Evolutionary conservation across 53 echinoderm and acorn worm species (phyloP), one percentile per base, ranked within the genome.

Genomic region (Antedon mediterranea): DNA sequence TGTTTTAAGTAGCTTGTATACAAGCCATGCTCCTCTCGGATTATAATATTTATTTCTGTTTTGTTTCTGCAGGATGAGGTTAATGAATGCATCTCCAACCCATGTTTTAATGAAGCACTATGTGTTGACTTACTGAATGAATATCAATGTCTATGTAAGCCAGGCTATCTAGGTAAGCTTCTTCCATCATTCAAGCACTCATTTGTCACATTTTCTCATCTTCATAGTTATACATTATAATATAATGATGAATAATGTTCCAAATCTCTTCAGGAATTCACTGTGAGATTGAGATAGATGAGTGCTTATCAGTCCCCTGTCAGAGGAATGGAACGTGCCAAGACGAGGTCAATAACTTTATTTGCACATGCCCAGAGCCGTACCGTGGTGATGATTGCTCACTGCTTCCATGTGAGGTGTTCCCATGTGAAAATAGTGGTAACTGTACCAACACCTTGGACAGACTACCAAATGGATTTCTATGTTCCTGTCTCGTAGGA

Each of bases 291-390:
- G 77, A 89, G 75, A 89, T 89, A 34, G 76, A 89, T 71, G 90
- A 90, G 72, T 90, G 90, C 73, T 81, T 74, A 31, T 90, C 88
- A 4, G n/a, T 78, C 72, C 90, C 90, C 43, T 90, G 90, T 78
- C 83, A 33, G 71, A 41, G 87, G 43, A 82, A 82, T 71, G 90
- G 90, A 29, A 88, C 85, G 0, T 90, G 90, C 41, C 57, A 80
- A 28, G 90, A 90, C 74, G 76, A 72, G 32, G 72, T 90, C 83
- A 87, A 90, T 57, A 72, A 79, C 37, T 90, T 79, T 72, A 32
- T 75, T 34, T 90, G 90, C 33, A 78, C 82, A 20, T 90, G 90
- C 71, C 82, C 80, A 0, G 34, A 32, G 11, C 87, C 90, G 31
- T 85, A 90, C 72, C 75, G 82, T 28, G 90, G 90, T 28, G 78